Conservation (phyloP, 2,888 invertebrate genomes). For the Tuberolachnus salignus region DNA sequence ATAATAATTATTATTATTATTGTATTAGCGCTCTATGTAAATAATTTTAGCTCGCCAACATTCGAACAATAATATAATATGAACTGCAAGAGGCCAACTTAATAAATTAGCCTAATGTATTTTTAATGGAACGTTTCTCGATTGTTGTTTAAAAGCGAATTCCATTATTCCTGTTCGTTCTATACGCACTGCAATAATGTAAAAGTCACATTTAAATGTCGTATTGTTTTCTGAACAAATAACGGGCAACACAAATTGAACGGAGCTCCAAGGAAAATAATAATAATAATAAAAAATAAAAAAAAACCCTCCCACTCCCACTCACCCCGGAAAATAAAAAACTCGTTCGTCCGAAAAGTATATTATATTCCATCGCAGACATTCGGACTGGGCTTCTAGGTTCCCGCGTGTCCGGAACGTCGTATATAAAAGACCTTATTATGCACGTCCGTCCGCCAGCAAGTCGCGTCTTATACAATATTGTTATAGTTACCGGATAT, state of each 20-base stretch:
- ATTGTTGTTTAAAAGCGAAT: slow-evolving; percentile 37
- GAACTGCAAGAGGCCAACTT: slow-evolving; percentile 2
- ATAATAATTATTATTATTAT: too few species aligned
- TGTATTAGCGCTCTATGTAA: not conserved
- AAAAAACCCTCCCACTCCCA: too few species aligned
- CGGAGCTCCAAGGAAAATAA: slow-evolving; percentile 6
- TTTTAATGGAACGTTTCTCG: slow-evolving; percentile 50
- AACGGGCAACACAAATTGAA: slow-evolving; percentile 9
- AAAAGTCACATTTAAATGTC: slow-evolving; percentile 47
- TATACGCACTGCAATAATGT: slow-evolving; percentile 11
- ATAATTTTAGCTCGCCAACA: not conserved
- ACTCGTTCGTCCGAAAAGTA: too few species aligned
- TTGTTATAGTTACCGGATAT: too few species aligned
- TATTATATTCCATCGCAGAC: too few species aligned
- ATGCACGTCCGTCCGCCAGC: not conserved
- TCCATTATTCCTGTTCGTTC: slow-evolving; percentile 13
- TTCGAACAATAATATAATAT: not conserved
- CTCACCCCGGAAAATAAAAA: too few species aligned
- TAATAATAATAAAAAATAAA: too few species aligned
- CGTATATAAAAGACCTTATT: not conserved
- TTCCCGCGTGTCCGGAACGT: too few species aligned
- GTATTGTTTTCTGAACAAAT: slow-evolving; percentile 15
- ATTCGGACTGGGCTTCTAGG: too few species aligned
- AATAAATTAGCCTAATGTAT: slow-evolving; percentile 49
- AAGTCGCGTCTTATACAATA: too few species aligned